Evolutionary conservation across 2,888 invertebrate genomes (phyloP).

Genomic region (Emmelina monodactyla): DNA sequence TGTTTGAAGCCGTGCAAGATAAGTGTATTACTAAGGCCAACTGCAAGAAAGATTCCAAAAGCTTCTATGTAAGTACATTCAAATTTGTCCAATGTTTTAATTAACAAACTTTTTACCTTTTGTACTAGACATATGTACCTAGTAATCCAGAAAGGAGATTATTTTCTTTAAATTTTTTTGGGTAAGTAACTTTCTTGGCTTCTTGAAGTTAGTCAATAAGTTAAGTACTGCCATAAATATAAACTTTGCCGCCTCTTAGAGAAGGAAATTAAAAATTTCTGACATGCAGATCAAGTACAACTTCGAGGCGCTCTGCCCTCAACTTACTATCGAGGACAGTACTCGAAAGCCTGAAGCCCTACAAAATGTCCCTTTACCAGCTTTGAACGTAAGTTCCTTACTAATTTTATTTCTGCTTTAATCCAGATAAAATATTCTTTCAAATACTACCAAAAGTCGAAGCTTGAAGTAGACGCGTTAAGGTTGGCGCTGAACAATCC

Average conservation of each 20-base stretch:
- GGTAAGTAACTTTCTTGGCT: no score
- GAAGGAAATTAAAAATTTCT: background rate
- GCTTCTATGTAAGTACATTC: conserved; percentile 76
- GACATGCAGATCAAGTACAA: conserved; percentile 76
- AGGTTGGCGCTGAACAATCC: conserved; percentile 67
- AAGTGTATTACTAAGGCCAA: conserved; percentile 84
- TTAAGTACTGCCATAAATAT: no score
- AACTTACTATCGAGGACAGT: conserved; percentile 69
- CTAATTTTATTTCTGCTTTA: conserved; percentile 25
- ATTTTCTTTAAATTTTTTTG: no score
- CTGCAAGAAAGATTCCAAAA: conserved; percentile 84
- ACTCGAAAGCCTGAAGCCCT: conserved; percentile 65
- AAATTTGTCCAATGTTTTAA: background rate
- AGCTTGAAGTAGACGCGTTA: conserved; percentile 63
- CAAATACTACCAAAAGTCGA: conserved; percentile 69
- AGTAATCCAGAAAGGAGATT: no score
- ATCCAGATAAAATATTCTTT: conserved; percentile 75
- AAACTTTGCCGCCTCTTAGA: no score
- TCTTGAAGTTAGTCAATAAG: no score
- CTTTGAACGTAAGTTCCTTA: conserved; percentile 73
- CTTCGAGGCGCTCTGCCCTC: conserved; percentile 75
- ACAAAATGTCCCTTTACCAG: conserved; percentile 75
- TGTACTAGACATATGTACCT: no score
- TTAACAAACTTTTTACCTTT: no score
- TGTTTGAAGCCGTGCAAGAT: conserved; percentile 83